Base-by-base conservation (phyloP, 2,888 invertebrate species). In the Abrostola tripartita region DNA sequence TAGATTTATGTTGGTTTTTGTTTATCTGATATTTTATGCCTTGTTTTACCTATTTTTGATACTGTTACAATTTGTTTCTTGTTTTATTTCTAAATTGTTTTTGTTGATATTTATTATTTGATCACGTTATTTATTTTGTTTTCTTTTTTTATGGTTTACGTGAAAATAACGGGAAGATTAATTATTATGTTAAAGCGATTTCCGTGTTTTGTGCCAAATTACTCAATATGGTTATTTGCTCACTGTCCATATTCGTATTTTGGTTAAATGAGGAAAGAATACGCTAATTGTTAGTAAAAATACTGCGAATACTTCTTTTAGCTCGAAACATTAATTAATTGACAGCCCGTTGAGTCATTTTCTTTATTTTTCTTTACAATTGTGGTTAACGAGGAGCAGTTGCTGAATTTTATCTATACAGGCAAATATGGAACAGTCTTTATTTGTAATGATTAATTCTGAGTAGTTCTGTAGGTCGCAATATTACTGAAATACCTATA, bases 241-340 rank as follows among this genome's bases (percentile, higher is more conserved):
- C 4, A 24, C 24, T 4, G 24, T 24, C 24, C 24, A 24, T 24
- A 24, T 24, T 1, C 24, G 24, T 14, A 37, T 37, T 35, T n/a
- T 44, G 10, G 8, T 42, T 52, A 52, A 74, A 64, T 61, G 61
- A 62, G 62, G 58, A 70, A 70, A 61, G n/a, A 14, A 54, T 12
- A 5, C 11, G 24, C 50, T 47, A 70, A 70, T 47, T 65, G 14
- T 52, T 56, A 38, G 11, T 59, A 9, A 2, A 38, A 53, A 59
- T 11, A 44, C 14, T 40, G 42, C 35, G 38, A 70, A 37, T n/a
- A 24, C 54, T 60, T 11, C 12, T 57, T 51, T 67, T 68, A 42
- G 12, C 44, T 58, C 41, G 58, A 76, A 68, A 53, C 40, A 10
- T 37, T 58, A 55, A 74, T 78, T 78, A 78, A 24, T 24, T 24